Percentiles rank a stretch among this genome's conserved stretches.
Evolutionary conservation across 2,797 vertebrate species (phyloP).

Genomic region (Microctenopoma lineatum): DNA sequence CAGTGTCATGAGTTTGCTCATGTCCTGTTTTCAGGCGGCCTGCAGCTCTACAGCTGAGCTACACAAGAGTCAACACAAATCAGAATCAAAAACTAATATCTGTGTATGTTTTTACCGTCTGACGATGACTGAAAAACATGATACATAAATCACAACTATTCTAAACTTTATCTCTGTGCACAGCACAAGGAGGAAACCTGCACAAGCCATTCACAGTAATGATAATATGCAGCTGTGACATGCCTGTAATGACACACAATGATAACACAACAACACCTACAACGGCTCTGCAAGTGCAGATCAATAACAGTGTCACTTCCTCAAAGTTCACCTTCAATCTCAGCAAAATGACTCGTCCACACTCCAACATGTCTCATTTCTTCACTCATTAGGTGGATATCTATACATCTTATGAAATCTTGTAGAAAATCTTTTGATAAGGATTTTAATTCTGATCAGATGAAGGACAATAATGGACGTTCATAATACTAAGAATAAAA

Average conservation of each 20-base stretch:
- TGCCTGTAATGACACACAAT: neutral
- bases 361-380: neutral
- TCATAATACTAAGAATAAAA: neutral
- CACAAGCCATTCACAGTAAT: neutral
- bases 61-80: neutral
- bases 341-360: neutral
- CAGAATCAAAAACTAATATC: neutral
- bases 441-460: neutral
- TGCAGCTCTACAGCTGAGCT: neutral
- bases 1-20: neutral
- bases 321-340: neutral
- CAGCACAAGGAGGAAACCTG: neutral
- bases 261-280: neutral
- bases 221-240: neutral
- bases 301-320: no score
- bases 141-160: neutral
- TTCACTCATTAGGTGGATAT: neutral
- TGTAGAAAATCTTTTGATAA: neutral
- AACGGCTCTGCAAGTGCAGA: neutral
- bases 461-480: neutral
- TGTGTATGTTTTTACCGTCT: neutral
- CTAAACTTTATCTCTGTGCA: neutral
- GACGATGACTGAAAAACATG: neutral
- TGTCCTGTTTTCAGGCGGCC: neutral
- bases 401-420: neutral